Evolutionary conservation across 2,797 vertebrate genomes (phyloP).

Genomic region (Pelobates cultripes): DNA sequence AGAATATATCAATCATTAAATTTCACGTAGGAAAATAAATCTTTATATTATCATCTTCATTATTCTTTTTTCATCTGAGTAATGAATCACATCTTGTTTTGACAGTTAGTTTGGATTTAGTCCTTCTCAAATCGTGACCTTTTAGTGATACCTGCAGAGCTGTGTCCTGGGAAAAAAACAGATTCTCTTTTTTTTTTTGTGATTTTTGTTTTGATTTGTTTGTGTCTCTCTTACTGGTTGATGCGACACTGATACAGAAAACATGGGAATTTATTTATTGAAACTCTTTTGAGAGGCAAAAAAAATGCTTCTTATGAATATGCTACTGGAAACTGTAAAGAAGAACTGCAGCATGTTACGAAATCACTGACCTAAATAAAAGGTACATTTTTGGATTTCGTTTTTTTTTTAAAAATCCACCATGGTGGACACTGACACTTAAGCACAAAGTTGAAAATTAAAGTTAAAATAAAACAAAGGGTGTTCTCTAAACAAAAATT

Average conservation of each 20-base stretch:
- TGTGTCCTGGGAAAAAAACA: slow-evolving; percentile 36
- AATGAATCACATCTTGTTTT: slow-evolving; percentile 13
- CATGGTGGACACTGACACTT: slow-evolving; percentile 8
- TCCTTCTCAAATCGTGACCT: slow-evolving; percentile 4
- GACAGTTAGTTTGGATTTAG: slow-evolving; percentile 7
- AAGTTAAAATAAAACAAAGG: no score
- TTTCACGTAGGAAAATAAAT: no score
- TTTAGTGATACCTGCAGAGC: slow-evolving; percentile 15
- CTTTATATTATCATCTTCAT: neutral
- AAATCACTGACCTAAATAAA: no score
- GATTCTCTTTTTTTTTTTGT: slow-evolving; percentile 18
- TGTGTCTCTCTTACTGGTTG: slow-evolving; percentile 17
- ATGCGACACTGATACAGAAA: slow-evolving; percentile 26
- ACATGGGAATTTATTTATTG: slow-evolving; percentile 20
- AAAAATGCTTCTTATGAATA: no score
- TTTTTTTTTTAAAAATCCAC: no score
- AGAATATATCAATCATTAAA: no score
- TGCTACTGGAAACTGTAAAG: no score
- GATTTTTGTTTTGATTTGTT: neutral
- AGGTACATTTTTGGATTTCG: no score
- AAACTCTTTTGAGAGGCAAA: no score
- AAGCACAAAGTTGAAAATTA: no score
- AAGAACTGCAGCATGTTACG: no score
- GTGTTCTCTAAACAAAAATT: no score
- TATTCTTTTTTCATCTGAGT: neutral